These are phyloP conservation scores for Pterois miles DNA, from an alignment of 2,797 vertebrate genomes.

Conservation along the genomic window DNA sequence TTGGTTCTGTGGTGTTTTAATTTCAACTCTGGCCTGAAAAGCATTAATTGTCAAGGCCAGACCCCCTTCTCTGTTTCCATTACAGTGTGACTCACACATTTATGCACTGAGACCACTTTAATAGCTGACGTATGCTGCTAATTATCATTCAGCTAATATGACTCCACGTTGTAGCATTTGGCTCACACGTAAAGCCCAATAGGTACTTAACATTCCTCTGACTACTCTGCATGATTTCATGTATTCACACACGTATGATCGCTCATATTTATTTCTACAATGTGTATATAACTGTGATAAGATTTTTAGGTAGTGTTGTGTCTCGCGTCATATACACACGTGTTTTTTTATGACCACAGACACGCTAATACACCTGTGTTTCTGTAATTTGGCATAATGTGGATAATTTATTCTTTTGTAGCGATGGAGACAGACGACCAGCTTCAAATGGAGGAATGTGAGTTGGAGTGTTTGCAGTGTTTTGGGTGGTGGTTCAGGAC, in stretches of 20 bases:
- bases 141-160: conserved; percentile 1
- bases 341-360: not conserved
- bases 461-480: conserved; percentile 80
- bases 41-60: not conserved
- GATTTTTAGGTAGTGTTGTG: not conserved
- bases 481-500: conserved; percentile 74
- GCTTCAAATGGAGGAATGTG: conserved; percentile 86
- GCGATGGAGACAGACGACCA: conserved; percentile 78
- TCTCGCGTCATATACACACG: not conserved
- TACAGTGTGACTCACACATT: not conserved
- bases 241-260: not conserved
- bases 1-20: not conserved
- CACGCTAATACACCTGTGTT: conserved; percentile 34
- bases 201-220: not conserved
- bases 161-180: not conserved
- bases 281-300: not conserved
- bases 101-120: not conserved
- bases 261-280: not conserved
- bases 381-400: conserved; percentile 74
- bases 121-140: not conserved
- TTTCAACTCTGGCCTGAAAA: not conserved
- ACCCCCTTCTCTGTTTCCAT: not conserved
- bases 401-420: conserved; percentile 84
- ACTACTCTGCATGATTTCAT: not conserved
- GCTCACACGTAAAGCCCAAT: not conserved